Evolutionary conservation across 2,797 vertebrate species (phyloP).

Genomic region (Toxotes lorentzi): DNA sequence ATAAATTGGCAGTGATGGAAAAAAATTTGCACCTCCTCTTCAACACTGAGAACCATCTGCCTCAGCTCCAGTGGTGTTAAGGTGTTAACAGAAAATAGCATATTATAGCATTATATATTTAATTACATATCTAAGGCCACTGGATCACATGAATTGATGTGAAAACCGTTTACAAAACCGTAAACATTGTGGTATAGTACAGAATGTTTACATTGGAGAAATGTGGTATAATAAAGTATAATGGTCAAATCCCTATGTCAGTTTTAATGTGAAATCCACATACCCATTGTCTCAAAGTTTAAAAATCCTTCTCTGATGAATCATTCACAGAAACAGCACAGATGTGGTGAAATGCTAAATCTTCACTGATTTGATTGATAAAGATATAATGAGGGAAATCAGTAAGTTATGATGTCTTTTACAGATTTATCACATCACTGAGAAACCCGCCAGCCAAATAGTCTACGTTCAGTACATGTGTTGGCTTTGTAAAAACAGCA

Average conservation of each 20-base stretch:
- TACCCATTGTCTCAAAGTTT: neutral
- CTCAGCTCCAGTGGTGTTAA: conserved; percentile 36
- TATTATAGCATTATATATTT: no score
- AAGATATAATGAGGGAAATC: conserved; percentile 22
- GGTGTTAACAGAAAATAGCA: conserved; percentile 45
- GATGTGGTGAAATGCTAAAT: neutral
- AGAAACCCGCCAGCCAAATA: neutral
- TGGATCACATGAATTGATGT: conserved; percentile 14
- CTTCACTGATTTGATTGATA: conserved; percentile 11
- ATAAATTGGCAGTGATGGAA: conserved; percentile 74
- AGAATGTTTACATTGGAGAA: neutral
- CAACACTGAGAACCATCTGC: conserved; percentile 48
- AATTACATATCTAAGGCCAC: conserved; percentile 46
- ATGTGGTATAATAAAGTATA: neutral
- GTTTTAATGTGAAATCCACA: neutral
- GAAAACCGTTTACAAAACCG: neutral
- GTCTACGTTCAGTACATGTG: conserved; percentile 3
- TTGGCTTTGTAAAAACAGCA: conserved; percentile 10
- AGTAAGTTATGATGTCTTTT: neutral
- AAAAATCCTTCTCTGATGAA: neutral
- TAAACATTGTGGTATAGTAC: neutral
- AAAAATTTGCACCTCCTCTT: conserved; percentile 68
- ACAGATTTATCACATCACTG: conserved; percentile 20
- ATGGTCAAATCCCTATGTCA: neutral
- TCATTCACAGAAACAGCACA: neutral